These are phyloP conservation scores for Drosophila mauritiana DNA, from an alignment of 1,140 invertebrate species.

Conservation along the genomic window DNA sequence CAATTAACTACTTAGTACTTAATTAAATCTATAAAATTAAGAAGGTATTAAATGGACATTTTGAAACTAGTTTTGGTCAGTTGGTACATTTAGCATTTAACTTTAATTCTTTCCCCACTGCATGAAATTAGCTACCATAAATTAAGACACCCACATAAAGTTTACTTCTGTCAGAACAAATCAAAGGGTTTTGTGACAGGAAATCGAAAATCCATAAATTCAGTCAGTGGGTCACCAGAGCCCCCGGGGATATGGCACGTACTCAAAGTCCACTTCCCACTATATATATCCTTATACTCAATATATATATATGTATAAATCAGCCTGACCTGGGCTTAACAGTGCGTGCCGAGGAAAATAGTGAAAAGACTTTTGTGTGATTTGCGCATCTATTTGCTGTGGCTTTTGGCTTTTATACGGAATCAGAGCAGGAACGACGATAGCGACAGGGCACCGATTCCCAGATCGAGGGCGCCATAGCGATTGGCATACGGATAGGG, in stretches of 20 bases:
- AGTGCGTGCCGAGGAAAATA: slow-evolving; percentile 32
- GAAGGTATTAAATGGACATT: too few species aligned
- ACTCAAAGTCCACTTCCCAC: slow-evolving; percentile 5
- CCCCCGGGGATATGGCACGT: slow-evolving; percentile 23
- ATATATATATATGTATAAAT: background rate
- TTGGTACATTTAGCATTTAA: background rate
- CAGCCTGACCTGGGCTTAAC: slow-evolving; percentile 8
- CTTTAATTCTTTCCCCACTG: background rate
- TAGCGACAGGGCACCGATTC: slow-evolving; percentile 62
- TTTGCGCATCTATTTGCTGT: slow-evolving; percentile 14
- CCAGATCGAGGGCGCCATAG: slow-evolving; percentile 60
- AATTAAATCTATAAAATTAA: background rate
- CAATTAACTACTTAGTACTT: background rate
- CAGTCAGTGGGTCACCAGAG: slow-evolving; percentile 36
- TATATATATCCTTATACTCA: too few species aligned
- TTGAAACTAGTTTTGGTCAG: too few species aligned
- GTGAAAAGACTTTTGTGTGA: slow-evolving; percentile 16
- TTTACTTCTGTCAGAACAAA: background rate
- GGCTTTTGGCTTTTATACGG: slow-evolving; percentile 32
- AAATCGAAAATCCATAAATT: slow-evolving; percentile 15
- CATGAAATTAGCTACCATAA: too few species aligned
- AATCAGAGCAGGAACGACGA: slow-evolving; percentile 60
- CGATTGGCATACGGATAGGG: slow-evolving; percentile 45
- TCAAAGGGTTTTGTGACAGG: slow-evolving; percentile 5
- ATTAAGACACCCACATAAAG: background rate